Conservation (phyloP, 64 coral and sea anemone species). For the Catalaphyllia jardinei region DNA sequence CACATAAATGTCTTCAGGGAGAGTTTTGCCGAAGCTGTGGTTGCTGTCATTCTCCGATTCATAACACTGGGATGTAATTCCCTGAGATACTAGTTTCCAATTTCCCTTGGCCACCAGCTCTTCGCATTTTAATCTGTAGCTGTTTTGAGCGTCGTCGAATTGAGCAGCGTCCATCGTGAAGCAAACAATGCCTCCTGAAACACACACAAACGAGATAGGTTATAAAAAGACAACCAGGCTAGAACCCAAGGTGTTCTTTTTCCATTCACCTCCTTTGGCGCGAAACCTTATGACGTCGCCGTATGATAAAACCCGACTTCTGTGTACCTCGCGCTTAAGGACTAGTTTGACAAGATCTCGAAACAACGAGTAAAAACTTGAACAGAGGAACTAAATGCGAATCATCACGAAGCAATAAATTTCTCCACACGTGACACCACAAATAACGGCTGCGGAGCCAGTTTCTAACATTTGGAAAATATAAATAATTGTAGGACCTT, state of each 20-base stretch:
- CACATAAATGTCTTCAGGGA: conserved; percentile 7
- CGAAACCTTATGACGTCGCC: too few species aligned
- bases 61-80: background rate
- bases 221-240: background rate
- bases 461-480: too few species aligned
- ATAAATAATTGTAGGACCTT: too few species aligned
- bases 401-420: too few species aligned
- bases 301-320: too few species aligned
- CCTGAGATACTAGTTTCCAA: conserved; percentile 27
- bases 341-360: too few species aligned
- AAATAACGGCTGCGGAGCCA: too few species aligned
- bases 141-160: conserved; percentile 18
- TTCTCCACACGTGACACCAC: too few species aligned
- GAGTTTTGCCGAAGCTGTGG: background rate
- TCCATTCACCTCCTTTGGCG: too few species aligned
- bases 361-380: too few species aligned
- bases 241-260: background rate
- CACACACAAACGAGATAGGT: background rate
- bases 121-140: conserved; percentile 31
- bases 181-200: conserved; percentile 38
- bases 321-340: too few species aligned
- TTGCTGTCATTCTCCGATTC: conserved; percentile 1
- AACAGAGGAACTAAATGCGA: too few species aligned
- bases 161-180: conserved; percentile 26
- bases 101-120: conserved; percentile 2